Conservation (phyloP, 1,140 invertebrate species). For the Cyclina sinensis region DNA sequence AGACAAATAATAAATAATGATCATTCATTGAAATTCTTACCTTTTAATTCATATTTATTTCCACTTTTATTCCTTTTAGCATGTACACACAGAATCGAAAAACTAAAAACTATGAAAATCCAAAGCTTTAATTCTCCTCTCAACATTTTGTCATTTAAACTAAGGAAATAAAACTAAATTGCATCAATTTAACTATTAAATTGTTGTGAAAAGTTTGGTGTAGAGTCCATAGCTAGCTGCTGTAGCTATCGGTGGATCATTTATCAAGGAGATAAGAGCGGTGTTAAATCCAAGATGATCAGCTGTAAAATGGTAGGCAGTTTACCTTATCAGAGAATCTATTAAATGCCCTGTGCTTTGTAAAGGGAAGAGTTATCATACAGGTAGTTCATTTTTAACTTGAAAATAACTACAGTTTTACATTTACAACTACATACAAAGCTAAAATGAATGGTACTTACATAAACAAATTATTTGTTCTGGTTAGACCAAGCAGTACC, state of each 20-base stretch:
- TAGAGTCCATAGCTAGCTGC: background rate
- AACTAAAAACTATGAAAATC: conserved; percentile 24
- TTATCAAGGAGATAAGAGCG: background rate
- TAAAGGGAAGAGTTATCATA: too few relatives aligned
- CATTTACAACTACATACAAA: too few relatives aligned
- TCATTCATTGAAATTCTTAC: conserved; percentile 16
- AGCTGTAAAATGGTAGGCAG: background rate
- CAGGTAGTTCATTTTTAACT: background rate
- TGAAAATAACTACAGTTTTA: too few relatives aligned
- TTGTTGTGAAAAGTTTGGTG: too few relatives aligned
- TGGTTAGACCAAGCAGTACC: too few relatives aligned
- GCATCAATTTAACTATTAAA: too few relatives aligned
- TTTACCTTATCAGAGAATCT: background rate
- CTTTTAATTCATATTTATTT: conserved; percentile 1
- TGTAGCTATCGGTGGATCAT: too few relatives aligned
- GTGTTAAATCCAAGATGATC: background rate
- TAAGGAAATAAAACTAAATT: too few relatives aligned
- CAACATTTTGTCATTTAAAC: background rate
- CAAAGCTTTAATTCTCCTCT: background rate
- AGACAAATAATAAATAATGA: too few relatives aligned
- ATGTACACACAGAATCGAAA: background rate
- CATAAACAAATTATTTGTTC: too few relatives aligned
- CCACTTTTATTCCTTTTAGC: conserved; percentile 13
- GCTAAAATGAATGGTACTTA: too few relatives aligned
- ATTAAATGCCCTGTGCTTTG: background rate